phyloP scores from a whole-genome alignment of 1,140 invertebrate genomes.

The Drosophila sturtevanti region DNA sequence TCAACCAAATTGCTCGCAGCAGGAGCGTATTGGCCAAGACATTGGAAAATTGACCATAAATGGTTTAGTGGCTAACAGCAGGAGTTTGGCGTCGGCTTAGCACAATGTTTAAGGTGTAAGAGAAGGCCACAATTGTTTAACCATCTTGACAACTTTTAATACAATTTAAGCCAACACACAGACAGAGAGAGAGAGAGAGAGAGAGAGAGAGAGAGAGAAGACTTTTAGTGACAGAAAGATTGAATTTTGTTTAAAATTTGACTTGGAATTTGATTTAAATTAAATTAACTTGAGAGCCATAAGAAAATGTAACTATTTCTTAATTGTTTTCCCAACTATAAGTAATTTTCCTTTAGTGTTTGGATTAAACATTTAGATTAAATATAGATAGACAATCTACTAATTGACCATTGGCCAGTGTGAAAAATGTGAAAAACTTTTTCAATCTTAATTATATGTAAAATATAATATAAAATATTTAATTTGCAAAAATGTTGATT shows the following conservation, averaged over 20 bases:
- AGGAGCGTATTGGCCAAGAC: conserved; percentile 26
- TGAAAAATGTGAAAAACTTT: neutral
- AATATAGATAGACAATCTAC: neutral
- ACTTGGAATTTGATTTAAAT: too few species aligned
- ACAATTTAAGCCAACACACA: neutral
- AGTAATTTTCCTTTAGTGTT: neutral
- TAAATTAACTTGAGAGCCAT: too few species aligned
- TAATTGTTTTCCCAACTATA: neutral
- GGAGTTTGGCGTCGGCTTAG: conserved; percentile 12
- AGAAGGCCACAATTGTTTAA: neutral
- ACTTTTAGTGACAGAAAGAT: too few species aligned
- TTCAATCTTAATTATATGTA: neutral
- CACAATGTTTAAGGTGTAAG: conserved; percentile 24
- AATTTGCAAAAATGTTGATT: conserved; percentile 42
- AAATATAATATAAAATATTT: conserved; percentile 9
- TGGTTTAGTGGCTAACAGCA: conserved; percentile 30
- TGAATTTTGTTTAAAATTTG: too few species aligned
- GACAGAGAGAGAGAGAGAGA: neutral
- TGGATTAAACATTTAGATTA: neutral
- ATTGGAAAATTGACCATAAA: conserved; percentile 58
- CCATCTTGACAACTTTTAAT: neutral
- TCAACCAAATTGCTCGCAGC: conserved; percentile 65
- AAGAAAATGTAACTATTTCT: too few species aligned
- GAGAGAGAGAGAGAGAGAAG: neutral
- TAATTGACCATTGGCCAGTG: neutral